phyloP scores from a whole-genome alignment of 2,888 invertebrate genomes.

The Byasa hedistus region DNA sequence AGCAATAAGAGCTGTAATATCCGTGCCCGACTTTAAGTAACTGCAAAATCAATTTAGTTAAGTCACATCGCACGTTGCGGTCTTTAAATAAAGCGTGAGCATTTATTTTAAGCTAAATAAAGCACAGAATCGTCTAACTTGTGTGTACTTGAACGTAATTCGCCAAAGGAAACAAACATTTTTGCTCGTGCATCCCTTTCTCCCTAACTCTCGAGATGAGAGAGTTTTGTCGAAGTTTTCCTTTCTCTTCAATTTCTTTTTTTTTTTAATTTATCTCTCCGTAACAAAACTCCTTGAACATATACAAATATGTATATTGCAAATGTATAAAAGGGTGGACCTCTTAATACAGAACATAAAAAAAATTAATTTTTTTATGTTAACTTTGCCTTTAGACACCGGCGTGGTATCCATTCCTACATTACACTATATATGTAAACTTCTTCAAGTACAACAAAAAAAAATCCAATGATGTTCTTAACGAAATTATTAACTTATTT shows the following conservation, averaged over 20 bases:
- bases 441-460: too few species aligned
- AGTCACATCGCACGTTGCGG: slow-evolving; percentile 7
- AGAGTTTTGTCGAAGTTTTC: slow-evolving; percentile 45
- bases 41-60: slow-evolving; percentile 23
- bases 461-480: too few species aligned
- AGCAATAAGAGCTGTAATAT: slow-evolving; percentile 48
- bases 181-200: slow-evolving; percentile 54
- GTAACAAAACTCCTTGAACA: slow-evolving; percentile 33
- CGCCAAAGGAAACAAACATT: slow-evolving; percentile 37
- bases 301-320: too few species aligned
- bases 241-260: slow-evolving; percentile 24
- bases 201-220: slow-evolving; percentile 60
- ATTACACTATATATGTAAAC: too few species aligned
- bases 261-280: slow-evolving; percentile 34
- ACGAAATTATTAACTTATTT: too few species aligned
- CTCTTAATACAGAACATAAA: too few species aligned
- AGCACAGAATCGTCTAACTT: slow-evolving; percentile 44
- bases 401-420: too few species aligned
- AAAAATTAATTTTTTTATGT: too few species aligned
- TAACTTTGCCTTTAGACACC: too few species aligned
- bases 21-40: slow-evolving; percentile 30
- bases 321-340: too few species aligned
- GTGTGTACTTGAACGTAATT: neutral
- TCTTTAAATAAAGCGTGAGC: slow-evolving; percentile 15
- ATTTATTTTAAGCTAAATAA: slow-evolving; percentile 36